These are phyloP conservation scores for Imbricaverruca yamaguchii DNA, from an alignment of 2,888 invertebrate genomes.

Conservation along the genomic window DNA sequence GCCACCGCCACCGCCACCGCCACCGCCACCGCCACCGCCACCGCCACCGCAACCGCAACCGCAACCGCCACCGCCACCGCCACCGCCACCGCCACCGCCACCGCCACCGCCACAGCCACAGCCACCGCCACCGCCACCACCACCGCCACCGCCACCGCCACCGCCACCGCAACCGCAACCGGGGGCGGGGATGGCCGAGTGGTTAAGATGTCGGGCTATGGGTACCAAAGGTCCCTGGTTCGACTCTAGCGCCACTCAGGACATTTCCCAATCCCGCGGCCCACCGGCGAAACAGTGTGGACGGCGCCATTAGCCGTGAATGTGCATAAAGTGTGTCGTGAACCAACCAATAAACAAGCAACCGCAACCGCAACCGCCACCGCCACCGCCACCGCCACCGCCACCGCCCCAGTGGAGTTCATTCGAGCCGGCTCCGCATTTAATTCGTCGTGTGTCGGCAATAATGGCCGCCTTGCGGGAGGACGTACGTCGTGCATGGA, in stretches of 20 bases:
- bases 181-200: too few relatives aligned
- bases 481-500: background rate
- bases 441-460: background rate
- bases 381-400: background rate
- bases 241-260: too few relatives aligned
- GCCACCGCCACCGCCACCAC: background rate
- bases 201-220: too few relatives aligned
- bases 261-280: too few relatives aligned
- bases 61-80: background rate
- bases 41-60: too few relatives aligned
- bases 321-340: too few relatives aligned
- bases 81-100: background rate
- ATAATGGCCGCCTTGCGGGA: background rate
- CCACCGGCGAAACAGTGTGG: too few relatives aligned
- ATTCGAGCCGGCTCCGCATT: background rate
- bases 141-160: background rate
- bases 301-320: too few relatives aligned
- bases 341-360: too few relatives aligned
- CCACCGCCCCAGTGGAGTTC: background rate
- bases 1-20: background rate
- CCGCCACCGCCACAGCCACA: background rate
- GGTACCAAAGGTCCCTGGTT: too few relatives aligned
- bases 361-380: too few relatives aligned
- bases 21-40: background rate
- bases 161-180: too few relatives aligned